Evolutionary conservation across 2,113 vertebrate genomes (phyloP).

Genomic region (Elephantulus edwardii): DNA sequence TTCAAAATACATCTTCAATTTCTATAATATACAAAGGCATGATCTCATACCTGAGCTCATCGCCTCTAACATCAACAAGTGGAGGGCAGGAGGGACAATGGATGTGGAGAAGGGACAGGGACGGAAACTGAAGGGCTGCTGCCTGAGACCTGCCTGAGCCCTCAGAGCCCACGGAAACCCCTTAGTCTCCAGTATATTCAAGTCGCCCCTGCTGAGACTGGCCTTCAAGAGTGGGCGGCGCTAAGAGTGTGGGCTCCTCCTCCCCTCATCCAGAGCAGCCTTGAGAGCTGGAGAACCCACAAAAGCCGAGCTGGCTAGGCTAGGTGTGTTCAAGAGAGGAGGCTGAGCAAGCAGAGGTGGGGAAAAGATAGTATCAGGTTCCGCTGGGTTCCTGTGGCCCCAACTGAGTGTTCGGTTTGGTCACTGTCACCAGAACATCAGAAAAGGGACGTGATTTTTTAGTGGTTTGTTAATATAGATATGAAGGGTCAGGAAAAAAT

Average conservation of each 20-base stretch:
- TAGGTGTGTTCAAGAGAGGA: background rate
- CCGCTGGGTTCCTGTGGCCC: background rate
- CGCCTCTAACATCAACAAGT: background rate
- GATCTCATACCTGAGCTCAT: background rate
- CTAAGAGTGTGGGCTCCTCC: background rate
- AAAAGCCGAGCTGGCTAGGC: background rate
- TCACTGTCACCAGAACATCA: background rate
- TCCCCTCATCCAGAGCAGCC: too few relatives aligned
- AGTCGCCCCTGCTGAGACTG: background rate
- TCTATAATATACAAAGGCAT: background rate
- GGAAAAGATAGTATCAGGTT: background rate
- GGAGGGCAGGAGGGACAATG: background rate
- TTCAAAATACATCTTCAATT: background rate
- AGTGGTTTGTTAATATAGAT: background rate
- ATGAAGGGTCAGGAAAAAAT: slow-evolving; percentile 16
- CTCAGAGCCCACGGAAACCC: background rate
- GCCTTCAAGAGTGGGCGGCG: background rate
- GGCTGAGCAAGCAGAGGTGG: background rate
- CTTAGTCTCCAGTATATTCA: background rate
- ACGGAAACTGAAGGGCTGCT: background rate
- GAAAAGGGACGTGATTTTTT: background rate
- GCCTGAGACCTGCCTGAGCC: background rate
- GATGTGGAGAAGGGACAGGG: background rate
- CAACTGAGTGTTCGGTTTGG: background rate
- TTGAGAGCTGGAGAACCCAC: background rate